These are phyloP conservation scores for Papilio elwesi DNA, from an alignment of 2,888 invertebrate genomes.

Conservation along the genomic window DNA sequence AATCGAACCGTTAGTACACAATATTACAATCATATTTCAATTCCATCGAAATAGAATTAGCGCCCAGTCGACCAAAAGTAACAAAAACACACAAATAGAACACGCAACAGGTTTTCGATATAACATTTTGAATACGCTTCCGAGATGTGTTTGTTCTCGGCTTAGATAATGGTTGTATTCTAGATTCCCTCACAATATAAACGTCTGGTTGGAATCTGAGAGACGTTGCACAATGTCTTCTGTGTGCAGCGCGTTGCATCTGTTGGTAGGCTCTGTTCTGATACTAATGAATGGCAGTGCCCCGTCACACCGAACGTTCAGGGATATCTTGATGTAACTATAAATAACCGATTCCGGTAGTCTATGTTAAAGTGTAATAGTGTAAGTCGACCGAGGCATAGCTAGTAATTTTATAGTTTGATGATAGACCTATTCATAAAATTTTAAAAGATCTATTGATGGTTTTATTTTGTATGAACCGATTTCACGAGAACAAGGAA, in stretches of 20 bases:
- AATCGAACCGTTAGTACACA: too few species aligned
- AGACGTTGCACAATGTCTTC: conserved; percentile 52
- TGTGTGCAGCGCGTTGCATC: conserved; percentile 48
- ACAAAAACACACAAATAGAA: conserved; percentile 8
- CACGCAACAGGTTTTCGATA: conserved; percentile 8
- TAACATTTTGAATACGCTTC: conserved; percentile 7
- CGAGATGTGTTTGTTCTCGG: conserved; percentile 30
- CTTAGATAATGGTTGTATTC: conserved; percentile 35
- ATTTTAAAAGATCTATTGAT: too few species aligned
- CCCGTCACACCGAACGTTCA: conserved; percentile 52
- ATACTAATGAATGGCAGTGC: conserved; percentile 55
- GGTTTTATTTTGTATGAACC: too few species aligned
- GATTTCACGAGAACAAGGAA: too few species aligned
- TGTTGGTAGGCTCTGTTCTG: conserved; percentile 47
- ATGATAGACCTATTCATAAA: too few species aligned
- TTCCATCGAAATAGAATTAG: neutral
- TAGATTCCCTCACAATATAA: conserved; percentile 24
- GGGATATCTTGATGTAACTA: conserved; percentile 7
- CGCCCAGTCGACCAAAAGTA: neutral
- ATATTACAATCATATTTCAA: too few species aligned
- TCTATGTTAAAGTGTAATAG: too few species aligned
- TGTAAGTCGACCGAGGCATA: neutral
- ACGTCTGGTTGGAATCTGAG: conserved; percentile 25
- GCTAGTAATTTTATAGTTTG: too few species aligned
- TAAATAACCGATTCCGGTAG: neutral